Evolutionary conservation across 2,113 vertebrate genomes (phyloP).

Genomic region (Ptyas mucosa): DNA sequence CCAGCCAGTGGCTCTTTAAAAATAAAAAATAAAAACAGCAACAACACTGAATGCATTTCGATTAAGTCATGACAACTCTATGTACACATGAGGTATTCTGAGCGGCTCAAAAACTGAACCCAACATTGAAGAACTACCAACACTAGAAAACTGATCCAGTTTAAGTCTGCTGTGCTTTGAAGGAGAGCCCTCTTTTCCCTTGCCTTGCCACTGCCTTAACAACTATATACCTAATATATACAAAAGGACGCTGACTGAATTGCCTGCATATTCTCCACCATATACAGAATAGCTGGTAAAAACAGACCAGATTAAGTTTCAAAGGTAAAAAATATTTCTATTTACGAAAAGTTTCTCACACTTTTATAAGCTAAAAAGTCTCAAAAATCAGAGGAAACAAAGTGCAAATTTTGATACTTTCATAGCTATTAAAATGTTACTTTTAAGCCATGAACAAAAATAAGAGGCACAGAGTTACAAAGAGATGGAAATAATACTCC

Average conservation of each 20-base stretch:
- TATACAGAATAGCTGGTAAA: constrained; percentile 42
- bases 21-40: constrained; percentile 27
- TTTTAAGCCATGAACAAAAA: constrained; percentile 58
- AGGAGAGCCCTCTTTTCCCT: constrained; percentile 56
- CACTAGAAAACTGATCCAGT: constrained; percentile 66
- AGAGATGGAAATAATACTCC: constrained; percentile 59
- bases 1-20: constrained; percentile 82
- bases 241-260: constrained; percentile 49
- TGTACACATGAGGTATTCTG: constrained; percentile 81
- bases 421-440: constrained; percentile 48
- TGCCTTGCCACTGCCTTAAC: constrained; percentile 40
- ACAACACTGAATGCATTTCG: constrained; percentile 67
- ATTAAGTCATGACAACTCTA: constrained; percentile 75
- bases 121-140: constrained; percentile 68
- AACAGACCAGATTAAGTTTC: constrained; percentile 19
- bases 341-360: constrained; percentile 29
- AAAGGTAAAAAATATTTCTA: constrained; percentile 31
- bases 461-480: constrained; percentile 71
- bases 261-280: constrained; percentile 33
- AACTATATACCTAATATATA: constrained; percentile 60
- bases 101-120: constrained; percentile 72
- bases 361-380: constrained; percentile 38
- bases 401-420: constrained; percentile 62
- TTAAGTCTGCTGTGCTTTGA: constrained; percentile 69
- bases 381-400: constrained; percentile 57